A percentile compares a stretch with the other conserved stretches of the same genome.
These are phyloP conservation scores for Gymnogyps californianus DNA, from an alignment of 2,113 vertebrate species.

Conservation along the genomic window DNA sequence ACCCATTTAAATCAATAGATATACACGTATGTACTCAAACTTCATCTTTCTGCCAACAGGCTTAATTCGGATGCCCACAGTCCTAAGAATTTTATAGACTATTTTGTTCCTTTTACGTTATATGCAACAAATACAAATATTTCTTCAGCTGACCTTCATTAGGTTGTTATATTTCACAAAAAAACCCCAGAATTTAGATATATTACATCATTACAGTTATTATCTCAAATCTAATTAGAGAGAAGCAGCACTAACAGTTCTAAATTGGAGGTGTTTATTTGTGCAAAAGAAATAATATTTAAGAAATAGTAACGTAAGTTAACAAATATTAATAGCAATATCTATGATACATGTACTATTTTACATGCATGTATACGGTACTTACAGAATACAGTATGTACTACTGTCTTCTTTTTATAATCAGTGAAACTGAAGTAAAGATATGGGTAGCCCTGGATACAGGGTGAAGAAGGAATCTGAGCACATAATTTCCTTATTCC, in stretches of 20 bases:
- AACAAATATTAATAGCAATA: not conserved
- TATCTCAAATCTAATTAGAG: not conserved
- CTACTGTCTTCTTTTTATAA: not conserved
- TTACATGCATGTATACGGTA: not conserved
- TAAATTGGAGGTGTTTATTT: not conserved
- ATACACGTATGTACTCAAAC: conserved; percentile 4
- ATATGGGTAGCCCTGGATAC: not conserved
- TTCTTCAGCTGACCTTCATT: not conserved
- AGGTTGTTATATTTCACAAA: not conserved
- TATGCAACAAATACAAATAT: not conserved
- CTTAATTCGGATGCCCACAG: conserved; percentile 2
- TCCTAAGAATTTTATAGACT: not conserved
- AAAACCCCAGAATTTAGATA: not conserved
- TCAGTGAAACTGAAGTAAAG: not conserved
- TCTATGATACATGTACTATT: not conserved
- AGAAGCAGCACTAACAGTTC: not conserved
- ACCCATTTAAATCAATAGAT: conserved; percentile 34
- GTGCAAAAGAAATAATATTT: not conserved
- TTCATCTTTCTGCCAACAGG: not conserved
- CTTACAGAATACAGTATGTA: not conserved
- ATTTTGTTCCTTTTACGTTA: not conserved
- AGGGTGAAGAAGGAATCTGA: not conserved
- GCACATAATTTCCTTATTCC: not conserved
- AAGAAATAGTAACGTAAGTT: not conserved
- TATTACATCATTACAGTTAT: not conserved